Base-by-base conservation (phyloP, 2,888 invertebrate species). In the Caenorhabditis auriculariae region DNA sequence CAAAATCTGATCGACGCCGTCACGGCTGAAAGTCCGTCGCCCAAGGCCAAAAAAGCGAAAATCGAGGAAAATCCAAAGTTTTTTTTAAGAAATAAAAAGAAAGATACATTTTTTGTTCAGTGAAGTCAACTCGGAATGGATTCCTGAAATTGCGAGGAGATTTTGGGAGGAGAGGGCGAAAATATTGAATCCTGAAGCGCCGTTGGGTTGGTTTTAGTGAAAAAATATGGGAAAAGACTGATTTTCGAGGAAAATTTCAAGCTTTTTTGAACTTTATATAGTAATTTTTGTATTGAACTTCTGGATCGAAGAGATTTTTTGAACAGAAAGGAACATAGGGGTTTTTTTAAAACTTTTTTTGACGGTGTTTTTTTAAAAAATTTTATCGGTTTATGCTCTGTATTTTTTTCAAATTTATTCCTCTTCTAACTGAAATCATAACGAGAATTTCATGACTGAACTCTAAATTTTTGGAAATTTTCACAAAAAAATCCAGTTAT, bases 121-220 rank as follows among this genome's bases (percentile, higher is more conserved):
- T 7, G 29, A 44, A 17, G 12, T 29, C 3, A 29, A 9, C 3
- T 29, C 38, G 5, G 28, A 60, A 45, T 61, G 60, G 60, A 61
- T 61, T 49, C 56, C 60, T 4, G 12, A 12, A 15, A 32, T 28
- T 1, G 60, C 55, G 5, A 27, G 17, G 0, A 29, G 53, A 4
- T 60, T 56, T 39, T 56, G 35, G n/a, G n/a, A n/a, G n/a, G n/a
- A n/a, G n/a, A n/a, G n/a, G n/a, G n/a, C n/a, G n/a, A n/a, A n/a
- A n/a, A n/a, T n/a, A n/a, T n/a, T n/a, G n/a, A n/a, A n/a, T n/a
- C n/a, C n/a, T n/a, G n/a, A n/a, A n/a, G n/a, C n/a, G n/a, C n/a
- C n/a, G n/a, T n/a, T n/a, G n/a, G n/a, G n/a, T n/a, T n/a, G n/a
- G n/a, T n/a, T n/a, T n/a, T n/a, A n/a, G n/a, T 37, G n/a, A 43